A percentile compares a stretch with the other conserved stretches of the same genome.
Conservation (phyloP, 2,888 invertebrate species). For the Gastrophysa polygoni region DNA sequence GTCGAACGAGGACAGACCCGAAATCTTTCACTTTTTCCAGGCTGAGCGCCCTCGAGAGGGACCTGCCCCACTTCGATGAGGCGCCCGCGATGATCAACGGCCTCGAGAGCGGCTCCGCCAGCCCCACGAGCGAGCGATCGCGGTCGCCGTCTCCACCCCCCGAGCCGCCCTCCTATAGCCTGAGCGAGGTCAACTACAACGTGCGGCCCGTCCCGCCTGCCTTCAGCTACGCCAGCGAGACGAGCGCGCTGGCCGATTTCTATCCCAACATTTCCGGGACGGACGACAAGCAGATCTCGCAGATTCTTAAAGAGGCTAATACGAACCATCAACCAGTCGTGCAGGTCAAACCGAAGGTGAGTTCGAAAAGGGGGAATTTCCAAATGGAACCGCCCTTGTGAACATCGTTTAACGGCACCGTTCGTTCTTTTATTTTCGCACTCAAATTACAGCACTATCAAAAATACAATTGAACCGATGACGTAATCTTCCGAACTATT, state of each 20-base stretch:
- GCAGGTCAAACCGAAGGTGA: constrained; percentile 42
- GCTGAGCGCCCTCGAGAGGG: constrained; percentile 50
- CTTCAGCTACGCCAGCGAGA: constrained; percentile 35
- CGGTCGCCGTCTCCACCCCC: constrained; percentile 54
- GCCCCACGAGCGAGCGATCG: constrained; percentile 48
- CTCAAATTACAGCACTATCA: too few relatives aligned
- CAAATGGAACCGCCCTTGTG: too few relatives aligned
- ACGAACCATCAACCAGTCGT: constrained; percentile 36
- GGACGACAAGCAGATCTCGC: constrained; percentile 52
- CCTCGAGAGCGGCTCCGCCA: constrained; percentile 46
- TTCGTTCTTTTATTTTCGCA: too few relatives aligned
- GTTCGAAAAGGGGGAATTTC: too few relatives aligned
- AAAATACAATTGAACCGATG: too few relatives aligned
- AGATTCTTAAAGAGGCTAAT: constrained; percentile 54
- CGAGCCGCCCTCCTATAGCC: constrained; percentile 50
- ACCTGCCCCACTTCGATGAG: constrained; percentile 50
- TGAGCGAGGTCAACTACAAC: constrained; percentile 43
- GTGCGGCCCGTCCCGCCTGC: constrained; percentile 31
- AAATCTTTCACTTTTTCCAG: constrained; percentile 38
- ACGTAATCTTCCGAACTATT: too few relatives aligned
- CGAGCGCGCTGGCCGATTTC: constrained; percentile 37
- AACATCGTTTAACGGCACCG: too few relatives aligned
- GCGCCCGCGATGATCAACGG: constrained; percentile 49
- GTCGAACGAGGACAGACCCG: too few relatives aligned
- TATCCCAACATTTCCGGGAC: constrained; percentile 41